Percentiles rank a stretch among this genome's conserved stretches.
phyloP scores from a whole-genome alignment of 2,113 vertebrate genomes.

The Diphyllodes magnificus region DNA sequence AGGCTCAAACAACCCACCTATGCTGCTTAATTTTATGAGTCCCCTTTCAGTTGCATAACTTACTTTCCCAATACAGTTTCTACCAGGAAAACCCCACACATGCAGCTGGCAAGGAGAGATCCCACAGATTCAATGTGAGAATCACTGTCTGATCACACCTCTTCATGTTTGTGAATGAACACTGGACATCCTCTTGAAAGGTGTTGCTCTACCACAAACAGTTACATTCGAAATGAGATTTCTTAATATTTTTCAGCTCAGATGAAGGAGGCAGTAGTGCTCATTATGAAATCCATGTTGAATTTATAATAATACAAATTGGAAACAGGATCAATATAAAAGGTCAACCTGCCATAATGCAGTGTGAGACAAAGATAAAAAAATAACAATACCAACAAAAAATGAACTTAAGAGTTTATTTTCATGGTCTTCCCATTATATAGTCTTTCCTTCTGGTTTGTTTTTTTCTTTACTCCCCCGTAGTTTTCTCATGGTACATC shows the following conservation, averaged over 20 bases:
- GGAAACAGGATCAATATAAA: not conserved
- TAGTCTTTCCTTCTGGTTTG: not conserved
- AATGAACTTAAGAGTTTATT: not conserved
- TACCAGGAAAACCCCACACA: not conserved
- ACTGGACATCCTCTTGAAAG: not conserved
- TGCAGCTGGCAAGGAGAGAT: not conserved
- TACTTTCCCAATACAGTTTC: not conserved
- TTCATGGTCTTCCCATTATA: not conserved
- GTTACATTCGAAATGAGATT: not conserved
- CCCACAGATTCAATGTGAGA: not conserved
- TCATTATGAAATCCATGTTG: not conserved
- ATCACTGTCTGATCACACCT: not conserved
- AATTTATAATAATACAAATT: not conserved
- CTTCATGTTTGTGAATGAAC: not conserved
- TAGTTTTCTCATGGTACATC: not conserved
- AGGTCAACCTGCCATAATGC: not conserved
- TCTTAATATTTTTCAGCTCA: not conserved
- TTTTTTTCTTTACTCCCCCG: too few relatives aligned
- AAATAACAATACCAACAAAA: not conserved
- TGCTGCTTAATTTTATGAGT: not conserved
- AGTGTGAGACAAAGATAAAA: not conserved
- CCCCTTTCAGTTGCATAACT: not conserved
- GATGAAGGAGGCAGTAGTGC: not conserved
- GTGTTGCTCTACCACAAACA: not conserved
- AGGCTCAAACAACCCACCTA: not conserved